Percentiles rank a stretch among this genome's conserved stretches.
phyloP scores from a whole-genome alignment of 53 echinoderm and acorn worm species.

The Stichopus horrens region DNA sequence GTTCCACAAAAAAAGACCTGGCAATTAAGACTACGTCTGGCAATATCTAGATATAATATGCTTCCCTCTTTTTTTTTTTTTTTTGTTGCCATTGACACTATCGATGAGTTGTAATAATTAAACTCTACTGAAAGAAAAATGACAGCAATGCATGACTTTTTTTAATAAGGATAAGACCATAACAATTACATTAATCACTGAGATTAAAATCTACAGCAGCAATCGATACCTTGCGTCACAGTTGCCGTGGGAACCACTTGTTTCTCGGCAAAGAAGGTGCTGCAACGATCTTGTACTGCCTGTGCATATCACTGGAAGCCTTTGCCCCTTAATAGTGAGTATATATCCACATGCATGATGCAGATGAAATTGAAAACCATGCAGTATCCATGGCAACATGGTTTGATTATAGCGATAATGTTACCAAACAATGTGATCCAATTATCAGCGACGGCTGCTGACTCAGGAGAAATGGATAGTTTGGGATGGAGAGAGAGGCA shows the following conservation, averaged over 20 bases:
- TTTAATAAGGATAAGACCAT: neutral
- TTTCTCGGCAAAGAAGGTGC: neutral
- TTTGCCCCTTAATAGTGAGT: neutral
- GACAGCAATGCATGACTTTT: neutral
- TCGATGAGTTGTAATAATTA: neutral
- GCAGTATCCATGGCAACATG: constrained; percentile 1
- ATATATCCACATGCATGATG: neutral
- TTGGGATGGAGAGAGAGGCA: neutral
- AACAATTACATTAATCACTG: constrained; percentile 7
- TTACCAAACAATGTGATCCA: neutral
- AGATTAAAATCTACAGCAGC: neutral
- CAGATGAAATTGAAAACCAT: neutral
- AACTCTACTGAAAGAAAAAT: neutral
- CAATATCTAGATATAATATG: too few relatives aligned
- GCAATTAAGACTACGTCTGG: too few relatives aligned
- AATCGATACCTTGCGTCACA: constrained; percentile 10
- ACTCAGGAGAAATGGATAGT: neutral
- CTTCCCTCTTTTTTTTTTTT: too few relatives aligned
- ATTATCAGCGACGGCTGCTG: neutral
- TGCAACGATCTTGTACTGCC: neutral
- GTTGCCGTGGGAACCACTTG: constrained; percentile 1
- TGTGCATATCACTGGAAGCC: neutral
- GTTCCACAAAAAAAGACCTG: too few relatives aligned
- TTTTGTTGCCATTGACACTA: too few relatives aligned
- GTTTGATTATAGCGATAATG: constrained; percentile 14